These are phyloP conservation scores for Petrosia ficiformis DNA, from an alignment of 37 sponge, comb jelly and placozoan species.

Conservation along the genomic window DNA sequence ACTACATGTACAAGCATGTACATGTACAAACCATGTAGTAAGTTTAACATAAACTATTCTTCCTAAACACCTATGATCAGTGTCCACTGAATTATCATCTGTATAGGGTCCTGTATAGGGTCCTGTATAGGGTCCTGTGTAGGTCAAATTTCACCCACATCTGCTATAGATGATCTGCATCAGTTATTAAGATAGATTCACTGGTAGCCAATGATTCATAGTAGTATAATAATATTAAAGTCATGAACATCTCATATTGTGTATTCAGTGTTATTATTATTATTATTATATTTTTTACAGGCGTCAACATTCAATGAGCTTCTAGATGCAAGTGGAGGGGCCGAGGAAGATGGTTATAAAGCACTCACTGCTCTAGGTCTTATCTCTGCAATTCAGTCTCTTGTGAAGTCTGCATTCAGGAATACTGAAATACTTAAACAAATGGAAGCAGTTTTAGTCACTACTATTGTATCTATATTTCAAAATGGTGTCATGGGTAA, in stretches of 20 bases:
- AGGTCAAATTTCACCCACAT: too few species aligned
- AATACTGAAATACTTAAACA: constrained; percentile 43
- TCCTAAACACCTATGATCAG: too few species aligned
- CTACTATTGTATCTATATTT: constrained; percentile 54
- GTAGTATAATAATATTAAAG: too few species aligned
- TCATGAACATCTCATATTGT: not conserved
- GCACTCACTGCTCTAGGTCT: constrained; percentile 92
- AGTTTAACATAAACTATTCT: too few species aligned
- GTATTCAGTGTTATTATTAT: not conserved
- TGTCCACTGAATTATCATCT: too few species aligned
- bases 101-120: too few species aligned
- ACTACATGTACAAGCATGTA: too few species aligned
- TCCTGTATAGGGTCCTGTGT: too few species aligned
- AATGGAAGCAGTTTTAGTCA: constrained; percentile 49
- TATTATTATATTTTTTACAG: not conserved
- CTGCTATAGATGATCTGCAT: too few species aligned
- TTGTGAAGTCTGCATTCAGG: constrained; percentile 62
- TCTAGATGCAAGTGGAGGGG: constrained; percentile 40
- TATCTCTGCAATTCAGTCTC: constrained; percentile 74
- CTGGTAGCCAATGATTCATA: too few species aligned
- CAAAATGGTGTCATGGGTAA: constrained; percentile 70
- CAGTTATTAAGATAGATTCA: too few species aligned
- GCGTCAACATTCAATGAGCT: constrained; percentile 61
- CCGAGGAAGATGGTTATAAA: constrained; percentile 85
- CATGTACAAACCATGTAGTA: too few species aligned